phyloP scores from a whole-genome alignment of 2,888 invertebrate genomes.

The Scrobipalpa atriplicella region DNA sequence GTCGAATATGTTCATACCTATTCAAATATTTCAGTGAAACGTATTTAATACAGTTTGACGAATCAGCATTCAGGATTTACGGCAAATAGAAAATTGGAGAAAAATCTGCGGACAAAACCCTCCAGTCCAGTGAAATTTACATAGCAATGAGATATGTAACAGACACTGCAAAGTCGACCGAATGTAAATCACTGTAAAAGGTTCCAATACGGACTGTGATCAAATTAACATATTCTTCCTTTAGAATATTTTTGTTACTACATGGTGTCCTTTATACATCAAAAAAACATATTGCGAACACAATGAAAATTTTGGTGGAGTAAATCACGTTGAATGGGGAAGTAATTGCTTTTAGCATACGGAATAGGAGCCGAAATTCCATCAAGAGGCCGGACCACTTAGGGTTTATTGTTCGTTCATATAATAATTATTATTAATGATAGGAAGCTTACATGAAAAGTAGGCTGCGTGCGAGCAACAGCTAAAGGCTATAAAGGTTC shows the following conservation, averaged over 20 bases:
- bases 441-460: constrained; percentile 54
- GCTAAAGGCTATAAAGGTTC: neutral
- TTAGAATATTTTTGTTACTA: neutral
- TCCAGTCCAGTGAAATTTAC: neutral
- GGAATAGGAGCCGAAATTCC: constrained; percentile 52
- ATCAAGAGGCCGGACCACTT: constrained; percentile 71
- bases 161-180: constrained; percentile 2
- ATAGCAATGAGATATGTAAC: constrained; percentile 9
- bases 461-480: constrained; percentile 38
- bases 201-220: neutral
- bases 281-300: too few relatives aligned
- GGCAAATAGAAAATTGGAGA: neutral
- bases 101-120: neutral
- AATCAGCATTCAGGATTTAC: neutral
- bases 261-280: too few relatives aligned
- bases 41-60: too few relatives aligned
- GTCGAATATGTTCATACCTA: too few relatives aligned
- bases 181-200: constrained; percentile 18
- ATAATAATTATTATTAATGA: constrained; percentile 77
- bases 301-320: too few relatives aligned
- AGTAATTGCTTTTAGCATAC: constrained; percentile 36
- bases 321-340: neutral
- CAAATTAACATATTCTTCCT: neutral
- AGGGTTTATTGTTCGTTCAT: constrained; percentile 61
- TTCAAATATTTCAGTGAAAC: too few relatives aligned